A percentile compares a stretch with the other conserved stretches of the same genome.
Evolutionary conservation across 2,797 vertebrate species (phyloP).

Genomic region (Xiphophorus birchmanni): DNA sequence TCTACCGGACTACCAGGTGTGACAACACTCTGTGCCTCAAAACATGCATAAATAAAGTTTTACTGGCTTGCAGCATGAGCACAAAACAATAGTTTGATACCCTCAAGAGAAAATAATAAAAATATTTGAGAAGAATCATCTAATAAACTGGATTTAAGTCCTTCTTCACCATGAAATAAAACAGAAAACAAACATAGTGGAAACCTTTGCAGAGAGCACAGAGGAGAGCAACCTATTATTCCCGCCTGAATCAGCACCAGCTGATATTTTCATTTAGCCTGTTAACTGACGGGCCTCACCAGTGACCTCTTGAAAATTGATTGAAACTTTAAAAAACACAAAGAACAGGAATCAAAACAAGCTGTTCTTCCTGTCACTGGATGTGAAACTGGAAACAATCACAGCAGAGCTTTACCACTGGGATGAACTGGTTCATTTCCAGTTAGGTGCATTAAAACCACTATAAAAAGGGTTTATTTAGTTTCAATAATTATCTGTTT

Average conservation of each 20-base stretch:
- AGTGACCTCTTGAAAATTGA: constrained; percentile 39
- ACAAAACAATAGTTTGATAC: neutral
- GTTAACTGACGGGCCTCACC: constrained; percentile 32
- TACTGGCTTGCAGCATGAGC: too few relatives aligned
- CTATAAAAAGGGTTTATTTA: neutral
- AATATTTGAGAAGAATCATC: neutral
- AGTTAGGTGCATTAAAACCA: neutral
- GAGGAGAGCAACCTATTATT: neutral
- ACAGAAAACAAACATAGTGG: neutral
- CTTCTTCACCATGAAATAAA: too few relatives aligned
- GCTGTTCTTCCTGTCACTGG: constrained; percentile 28
- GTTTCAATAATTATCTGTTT: neutral
- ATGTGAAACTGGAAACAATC: constrained; percentile 22
- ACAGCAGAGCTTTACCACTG: constrained; percentile 8
- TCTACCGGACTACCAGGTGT: too few relatives aligned
- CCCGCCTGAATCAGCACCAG: constrained; percentile 15
- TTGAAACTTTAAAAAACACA: neutral
- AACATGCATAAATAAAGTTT: too few relatives aligned
- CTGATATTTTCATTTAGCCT: constrained; percentile 8
- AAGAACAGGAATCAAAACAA: constrained; percentile 46
- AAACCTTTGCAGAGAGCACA: constrained; percentile 9
- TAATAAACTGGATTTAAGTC: too few relatives aligned
- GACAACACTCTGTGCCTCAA: too few relatives aligned
- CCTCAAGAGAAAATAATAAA: neutral
- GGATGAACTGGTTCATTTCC: constrained; percentile 12